These are phyloP conservation scores for Junonia oenone DNA, from an alignment of 2,888 invertebrate species.

Conservation along the genomic window DNA sequence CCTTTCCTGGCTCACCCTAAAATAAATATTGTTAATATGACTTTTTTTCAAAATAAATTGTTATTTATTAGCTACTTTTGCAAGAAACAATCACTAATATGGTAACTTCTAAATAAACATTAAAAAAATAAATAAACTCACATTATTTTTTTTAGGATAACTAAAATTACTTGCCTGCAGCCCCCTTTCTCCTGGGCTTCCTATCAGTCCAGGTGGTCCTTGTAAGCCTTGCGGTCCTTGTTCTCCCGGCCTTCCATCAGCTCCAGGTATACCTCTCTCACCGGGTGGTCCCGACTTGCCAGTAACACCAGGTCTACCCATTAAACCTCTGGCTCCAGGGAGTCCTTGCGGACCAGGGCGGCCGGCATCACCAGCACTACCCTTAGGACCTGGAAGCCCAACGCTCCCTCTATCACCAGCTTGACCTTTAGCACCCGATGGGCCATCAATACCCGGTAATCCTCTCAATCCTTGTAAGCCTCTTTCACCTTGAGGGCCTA, in stretches of 20 bases:
- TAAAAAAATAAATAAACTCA: too few species aligned
- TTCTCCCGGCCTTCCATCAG: conserved; percentile 92
- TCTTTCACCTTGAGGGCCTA: conserved; percentile 87
- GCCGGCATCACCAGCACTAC: conserved; percentile 81
- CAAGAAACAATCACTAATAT: too few species aligned
- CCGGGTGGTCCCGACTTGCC: conserved; percentile 86
- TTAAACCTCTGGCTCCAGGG: conserved; percentile 81
- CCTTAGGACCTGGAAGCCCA: conserved; percentile 76
- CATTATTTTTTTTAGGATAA: too few species aligned
- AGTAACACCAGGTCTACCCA: conserved; percentile 84
- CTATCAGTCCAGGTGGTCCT: conserved; percentile 88
- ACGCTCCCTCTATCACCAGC: conserved; percentile 84
- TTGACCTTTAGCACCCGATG: conserved; percentile 86
- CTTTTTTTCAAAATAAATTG: too few species aligned
- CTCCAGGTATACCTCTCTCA: conserved; percentile 87
- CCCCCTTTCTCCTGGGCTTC: conserved; percentile 88
- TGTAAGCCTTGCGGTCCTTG: conserved; percentile 88
- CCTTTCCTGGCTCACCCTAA: conserved; percentile 89
- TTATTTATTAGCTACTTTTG: too few species aligned
- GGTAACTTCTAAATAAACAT: too few species aligned
- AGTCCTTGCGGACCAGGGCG: conserved; percentile 84
- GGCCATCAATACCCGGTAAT: conserved; percentile 88
- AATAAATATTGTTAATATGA: too few species aligned
- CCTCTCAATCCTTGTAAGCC: conserved; percentile 83
- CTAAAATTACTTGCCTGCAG: conserved; percentile 76